These are phyloP conservation scores for Pachliopta kotzebuea DNA, from an alignment of 2,888 invertebrate species.

Conservation along the genomic window DNA sequence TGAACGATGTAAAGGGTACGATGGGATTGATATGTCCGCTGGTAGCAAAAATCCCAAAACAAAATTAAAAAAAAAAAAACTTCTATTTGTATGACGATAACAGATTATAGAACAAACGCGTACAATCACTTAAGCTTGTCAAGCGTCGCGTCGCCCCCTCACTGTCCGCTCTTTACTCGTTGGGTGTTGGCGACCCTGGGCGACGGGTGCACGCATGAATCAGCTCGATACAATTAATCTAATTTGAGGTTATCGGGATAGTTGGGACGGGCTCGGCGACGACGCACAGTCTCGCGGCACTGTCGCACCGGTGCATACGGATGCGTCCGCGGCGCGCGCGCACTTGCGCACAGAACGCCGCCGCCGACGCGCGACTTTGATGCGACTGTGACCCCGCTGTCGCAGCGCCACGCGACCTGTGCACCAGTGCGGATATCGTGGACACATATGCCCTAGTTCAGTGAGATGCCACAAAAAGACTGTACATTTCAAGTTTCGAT, in stretches of 20 bases:
- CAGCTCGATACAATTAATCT: slow-evolving; percentile 78
- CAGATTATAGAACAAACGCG: neutral
- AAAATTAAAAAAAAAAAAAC: too few species aligned
- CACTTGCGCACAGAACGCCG: slow-evolving; percentile 25
- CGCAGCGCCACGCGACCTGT: slow-evolving; percentile 21
- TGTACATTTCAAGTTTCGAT: slow-evolving; percentile 74
- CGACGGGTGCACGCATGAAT: slow-evolving; percentile 64
- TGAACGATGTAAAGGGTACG: too few species aligned
- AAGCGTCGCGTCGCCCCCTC: slow-evolving; percentile 14
- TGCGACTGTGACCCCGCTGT: slow-evolving; percentile 21
- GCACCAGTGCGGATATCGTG: slow-evolving; percentile 38
- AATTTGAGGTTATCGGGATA: slow-evolving; percentile 78
- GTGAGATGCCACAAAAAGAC: slow-evolving; percentile 77
- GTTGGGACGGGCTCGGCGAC: slow-evolving; percentile 57
- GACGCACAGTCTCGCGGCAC: slow-evolving; percentile 73
- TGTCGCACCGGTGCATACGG: slow-evolving; percentile 54
- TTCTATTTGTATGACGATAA: neutral
- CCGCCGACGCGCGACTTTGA: slow-evolving; percentile 12
- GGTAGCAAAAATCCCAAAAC: too few species aligned
- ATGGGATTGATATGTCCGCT: too few species aligned
- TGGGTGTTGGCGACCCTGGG: slow-evolving; percentile 32
- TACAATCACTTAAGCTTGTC: slow-evolving; percentile 12
- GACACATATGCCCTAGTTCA: slow-evolving; percentile 53
- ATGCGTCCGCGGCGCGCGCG: slow-evolving; percentile 40
- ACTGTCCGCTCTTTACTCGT: slow-evolving; percentile 23